phyloP scores from a whole-genome alignment of 2,113 vertebrate species.

The Sphyrna mokarran region DNA sequence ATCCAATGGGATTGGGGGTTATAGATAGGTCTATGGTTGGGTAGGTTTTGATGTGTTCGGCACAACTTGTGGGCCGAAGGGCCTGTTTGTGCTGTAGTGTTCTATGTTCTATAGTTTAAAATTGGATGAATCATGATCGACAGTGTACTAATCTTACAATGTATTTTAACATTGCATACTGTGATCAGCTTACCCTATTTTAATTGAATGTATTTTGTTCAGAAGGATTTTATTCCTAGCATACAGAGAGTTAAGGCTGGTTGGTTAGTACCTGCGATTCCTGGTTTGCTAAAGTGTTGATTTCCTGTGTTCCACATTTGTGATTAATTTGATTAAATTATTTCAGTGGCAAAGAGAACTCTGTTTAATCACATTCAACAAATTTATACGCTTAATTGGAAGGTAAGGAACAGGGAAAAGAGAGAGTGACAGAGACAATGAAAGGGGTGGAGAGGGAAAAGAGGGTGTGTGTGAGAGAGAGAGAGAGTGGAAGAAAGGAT shows the following conservation, averaged over 20 bases:
- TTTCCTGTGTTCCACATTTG: neutral
- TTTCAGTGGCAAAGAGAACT: neutral
- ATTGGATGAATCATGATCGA: neutral
- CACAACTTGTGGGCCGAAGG: too few relatives aligned
- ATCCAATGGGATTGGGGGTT: too few relatives aligned
- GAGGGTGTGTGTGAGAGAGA: too few relatives aligned
- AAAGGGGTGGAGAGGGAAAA: neutral
- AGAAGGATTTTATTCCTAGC: neutral
- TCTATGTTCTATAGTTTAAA: neutral
- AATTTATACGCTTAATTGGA: neutral
- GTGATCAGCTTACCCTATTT: neutral
- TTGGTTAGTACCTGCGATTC: neutral
- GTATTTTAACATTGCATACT: neutral
- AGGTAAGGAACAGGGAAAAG: neutral
- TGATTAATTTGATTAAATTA: neutral
- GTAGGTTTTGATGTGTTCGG: too few relatives aligned
- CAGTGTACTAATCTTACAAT: neutral
- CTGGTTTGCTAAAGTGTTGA: neutral
- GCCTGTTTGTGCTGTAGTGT: too few relatives aligned
- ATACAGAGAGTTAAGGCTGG: neutral
- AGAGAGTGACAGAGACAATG: neutral
- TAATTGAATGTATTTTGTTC: neutral
- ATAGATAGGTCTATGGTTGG: too few relatives aligned
- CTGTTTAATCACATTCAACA: neutral
- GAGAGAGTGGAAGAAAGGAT: neutral